Evolutionary conservation across 2,797 vertebrate species (phyloP), one percentile per base, ranked within the genome.

Genomic region (Chrosomus eos): DNA sequence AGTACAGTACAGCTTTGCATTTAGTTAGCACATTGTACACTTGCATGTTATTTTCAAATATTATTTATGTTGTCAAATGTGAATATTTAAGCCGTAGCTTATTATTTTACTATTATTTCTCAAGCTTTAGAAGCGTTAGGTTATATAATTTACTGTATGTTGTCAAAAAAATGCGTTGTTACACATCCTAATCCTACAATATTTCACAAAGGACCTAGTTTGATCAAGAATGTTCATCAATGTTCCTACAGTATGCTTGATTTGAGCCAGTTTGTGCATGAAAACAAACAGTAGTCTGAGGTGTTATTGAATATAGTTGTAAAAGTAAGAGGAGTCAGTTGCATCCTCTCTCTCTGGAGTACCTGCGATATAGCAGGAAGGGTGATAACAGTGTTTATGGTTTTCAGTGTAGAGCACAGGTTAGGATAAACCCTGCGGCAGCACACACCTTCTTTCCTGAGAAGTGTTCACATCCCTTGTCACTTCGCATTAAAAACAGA

Each of bases 331-430:
- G 21, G 28, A 83, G 28, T 53, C 43, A 40, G 26, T 82, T 45
- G 9, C n/a, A 33, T 43, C n/a, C 33, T 7, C 40, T 31, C 3
- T 16, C 23, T 72, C 10, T 38, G 68, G 67, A 84, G 88, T 68
- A 90, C 55, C 64, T 89, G 86, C 82, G 18, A 23, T 55, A 55
- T 87, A 89, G 87, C 89, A 88, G 88, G 82, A 84, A 18, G 90
- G 82, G 88, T 91, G 92, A 94, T 93, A 94, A 93, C 87, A 89
- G 88, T 91, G 88, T 94, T 93, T 93, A 91, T 90, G 82, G 85
- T 89, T 79, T 73, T 91, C 88, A 86, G 91, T 89, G 88, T 86
- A 90, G 90, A 88, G 87, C 90, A 85, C 77, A 85, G 89, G 87
- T 93, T 93, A 92, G 89, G 91, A 90, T 91, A 92, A 93, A 89